Evolutionary conservation across 2,888 invertebrate species (phyloP).

Genomic region (Macrosoma leucophasiata): DNA sequence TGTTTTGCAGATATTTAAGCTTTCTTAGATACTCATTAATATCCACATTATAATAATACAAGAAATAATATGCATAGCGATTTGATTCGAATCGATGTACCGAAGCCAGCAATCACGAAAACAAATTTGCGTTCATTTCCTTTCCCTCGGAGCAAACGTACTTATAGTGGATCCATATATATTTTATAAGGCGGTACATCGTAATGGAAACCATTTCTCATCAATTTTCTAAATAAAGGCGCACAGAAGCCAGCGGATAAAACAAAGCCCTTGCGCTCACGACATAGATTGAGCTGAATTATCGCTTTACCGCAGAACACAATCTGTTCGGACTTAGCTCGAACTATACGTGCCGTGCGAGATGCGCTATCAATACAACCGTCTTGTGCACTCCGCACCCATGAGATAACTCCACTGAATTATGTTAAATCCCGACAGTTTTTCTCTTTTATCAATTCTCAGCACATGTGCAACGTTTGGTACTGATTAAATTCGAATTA

Average conservation of each 20-base stretch:
- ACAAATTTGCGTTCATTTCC: conserved; percentile 75
- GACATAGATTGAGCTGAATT: conserved; percentile 75
- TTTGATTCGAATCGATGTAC: conserved; percentile 64
- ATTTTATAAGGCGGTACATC: conserved; percentile 65
- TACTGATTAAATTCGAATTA: conserved; percentile 46
- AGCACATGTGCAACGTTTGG: conserved; percentile 54
- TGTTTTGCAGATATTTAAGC: too few species aligned
- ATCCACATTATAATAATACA: too few species aligned
- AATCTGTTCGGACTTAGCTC: conserved; percentile 45
- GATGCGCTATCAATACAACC: conserved; percentile 31
- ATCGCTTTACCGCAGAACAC: conserved; percentile 76
- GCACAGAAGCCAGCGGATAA: conserved; percentile 72
- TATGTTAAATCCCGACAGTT: conserved; percentile 61
- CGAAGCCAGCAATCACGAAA: conserved; percentile 69
- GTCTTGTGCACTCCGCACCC: conserved; percentile 51
- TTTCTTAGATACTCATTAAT: too few species aligned
- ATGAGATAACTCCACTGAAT: conserved; percentile 64
- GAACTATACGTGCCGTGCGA: conserved; percentile 25
- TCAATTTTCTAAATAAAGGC: conserved; percentile 76
- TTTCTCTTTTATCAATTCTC: conserved; percentile 63
- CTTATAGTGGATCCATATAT: conserved; percentile 52
- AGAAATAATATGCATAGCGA: conserved; percentile 67
- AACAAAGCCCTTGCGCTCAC: conserved; percentile 72
- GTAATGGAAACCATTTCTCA: conserved; percentile 76
- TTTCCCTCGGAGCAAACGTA: conserved; percentile 54